phyloP scores from a whole-genome alignment of 2,888 invertebrate species.

The Torymus texanus region DNA sequence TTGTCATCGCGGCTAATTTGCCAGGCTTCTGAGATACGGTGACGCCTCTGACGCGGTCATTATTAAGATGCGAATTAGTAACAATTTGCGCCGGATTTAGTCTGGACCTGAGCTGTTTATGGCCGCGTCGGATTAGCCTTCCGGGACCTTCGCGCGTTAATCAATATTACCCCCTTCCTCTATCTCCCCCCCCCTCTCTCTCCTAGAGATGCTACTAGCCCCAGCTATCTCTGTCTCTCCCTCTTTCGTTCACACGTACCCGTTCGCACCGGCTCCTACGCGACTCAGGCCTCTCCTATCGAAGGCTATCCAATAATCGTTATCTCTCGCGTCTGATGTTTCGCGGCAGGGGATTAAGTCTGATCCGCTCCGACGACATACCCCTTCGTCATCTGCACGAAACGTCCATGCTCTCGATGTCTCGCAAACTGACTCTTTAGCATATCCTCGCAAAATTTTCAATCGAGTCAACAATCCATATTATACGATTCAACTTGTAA shows the following conservation, averaged over 20 bases:
- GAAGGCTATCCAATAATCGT: conserved; percentile 56
- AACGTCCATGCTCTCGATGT: not conserved
- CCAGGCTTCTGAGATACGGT: conserved; percentile 75
- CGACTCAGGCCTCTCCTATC: conserved; percentile 43
- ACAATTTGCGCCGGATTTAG: conserved; percentile 75
- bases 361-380: not conserved
- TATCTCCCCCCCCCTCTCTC: not conserved
- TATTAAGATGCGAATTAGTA: conserved; percentile 76
- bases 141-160: conserved; percentile 69
- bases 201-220: not conserved
- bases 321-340: conserved; percentile 22
- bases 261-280: not conserved
- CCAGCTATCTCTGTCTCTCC: not conserved
- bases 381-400: not conserved
- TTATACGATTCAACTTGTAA: too few relatives aligned
- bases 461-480: too few relatives aligned
- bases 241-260: not conserved
- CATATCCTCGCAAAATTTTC: not conserved
- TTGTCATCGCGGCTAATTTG: conserved; percentile 75
- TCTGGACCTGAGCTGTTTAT: conserved; percentile 75
- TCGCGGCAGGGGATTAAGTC: conserved; percentile 15
- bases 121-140: conserved; percentile 72
- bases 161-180: conserved; percentile 71
- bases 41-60: conserved; percentile 75
- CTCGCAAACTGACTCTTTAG: not conserved